A percentile compares a stretch with the other conserved stretches of the same genome.
Evolutionary conservation across 2,888 invertebrate species (phyloP).

Genomic region (Hoplodrina blanda): DNA sequence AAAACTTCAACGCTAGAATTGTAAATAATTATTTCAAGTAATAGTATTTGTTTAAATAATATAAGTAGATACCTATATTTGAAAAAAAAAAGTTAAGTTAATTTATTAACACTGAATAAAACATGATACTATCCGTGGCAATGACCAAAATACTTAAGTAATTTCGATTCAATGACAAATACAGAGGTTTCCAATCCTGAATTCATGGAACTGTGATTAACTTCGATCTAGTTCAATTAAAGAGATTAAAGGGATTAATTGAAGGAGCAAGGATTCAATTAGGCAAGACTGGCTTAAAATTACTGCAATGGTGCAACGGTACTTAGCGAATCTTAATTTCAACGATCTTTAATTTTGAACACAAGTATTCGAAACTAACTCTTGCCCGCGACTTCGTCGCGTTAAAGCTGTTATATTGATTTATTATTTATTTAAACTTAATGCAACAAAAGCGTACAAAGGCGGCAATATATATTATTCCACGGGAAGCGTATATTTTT

Average conservation of each 20-base stretch:
- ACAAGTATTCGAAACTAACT: too few species aligned
- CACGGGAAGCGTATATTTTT: too few species aligned
- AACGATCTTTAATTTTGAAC: too few species aligned
- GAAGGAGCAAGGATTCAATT: constrained; percentile 12
- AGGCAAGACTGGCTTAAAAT: constrained; percentile 1
- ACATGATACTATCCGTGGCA: not conserved
- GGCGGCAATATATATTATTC: too few species aligned
- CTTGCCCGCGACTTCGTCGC: too few species aligned
- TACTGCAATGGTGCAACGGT: not conserved
- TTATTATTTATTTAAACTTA: too few species aligned
- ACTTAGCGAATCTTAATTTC: too few species aligned
- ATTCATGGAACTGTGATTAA: not conserved
- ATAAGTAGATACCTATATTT: too few species aligned
- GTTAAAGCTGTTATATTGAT: too few species aligned
- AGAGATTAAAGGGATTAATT: constrained; percentile 23
- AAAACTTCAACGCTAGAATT: too few species aligned
- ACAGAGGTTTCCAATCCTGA: not conserved
- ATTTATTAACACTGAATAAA: constrained; percentile 8
- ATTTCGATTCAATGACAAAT: not conserved
- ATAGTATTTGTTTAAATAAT: not conserved
- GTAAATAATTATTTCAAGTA: too few species aligned
- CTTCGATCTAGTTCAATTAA: constrained; percentile 24
- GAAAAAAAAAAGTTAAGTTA: not conserved
- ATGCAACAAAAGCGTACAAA: too few species aligned
- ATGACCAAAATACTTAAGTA: not conserved